Evolutionary conservation across 1,140 invertebrate species (phyloP), one percentile per base, ranked within the genome.

Genomic region (Drosophila athabasca): DNA sequence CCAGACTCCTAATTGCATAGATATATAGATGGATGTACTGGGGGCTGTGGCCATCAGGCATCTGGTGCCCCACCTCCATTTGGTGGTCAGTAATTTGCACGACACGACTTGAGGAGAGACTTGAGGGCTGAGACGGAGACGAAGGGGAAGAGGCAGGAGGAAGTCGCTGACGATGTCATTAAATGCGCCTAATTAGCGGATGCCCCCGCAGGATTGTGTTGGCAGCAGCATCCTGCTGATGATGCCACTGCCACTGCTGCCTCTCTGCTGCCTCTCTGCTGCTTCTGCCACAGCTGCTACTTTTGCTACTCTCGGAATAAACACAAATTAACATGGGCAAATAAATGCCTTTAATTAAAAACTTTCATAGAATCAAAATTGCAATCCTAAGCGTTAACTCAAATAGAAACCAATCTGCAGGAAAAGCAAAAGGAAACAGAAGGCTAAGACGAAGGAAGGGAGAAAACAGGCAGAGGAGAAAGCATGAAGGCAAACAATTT

Each of bases 131-230:
- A 19, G 17, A 19, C 17, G 17, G 1, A 1, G 17, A 19, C 17
- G 17, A 19, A 19, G 17, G 1, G 17, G 17, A 19, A 19, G 17
- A 19, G 17, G 17, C 19, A 8, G 11, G 61, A 17, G 11, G 26
- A n/a, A 41, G 31, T 3, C 67, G 62, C 68, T 55, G 74, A 59
- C 57, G 53, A 70, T 70, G 58, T 62, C 79, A 74, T 74, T 77
- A 77, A 81, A 58, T 46, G 73, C 49, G 58, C 45, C 79, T 82
- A 82, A 82, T 82, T 82, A 78, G 78, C 67, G 54, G 31, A 26
- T 31, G 13, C 17, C 59, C 24, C 51, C 43, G 52, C 39, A 31
- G 66, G 57, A 49, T 29, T 26, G 31, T 26, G 31, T 58, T 17
- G 17, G 17, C 43, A 19, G 31, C 31, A 35, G 4, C 35, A 9